A percentile compares a stretch with the other conserved stretches of the same genome.
Evolutionary conservation across 2,113 vertebrate species (phyloP).

Genomic region (Gymnocephalus cernua): DNA sequence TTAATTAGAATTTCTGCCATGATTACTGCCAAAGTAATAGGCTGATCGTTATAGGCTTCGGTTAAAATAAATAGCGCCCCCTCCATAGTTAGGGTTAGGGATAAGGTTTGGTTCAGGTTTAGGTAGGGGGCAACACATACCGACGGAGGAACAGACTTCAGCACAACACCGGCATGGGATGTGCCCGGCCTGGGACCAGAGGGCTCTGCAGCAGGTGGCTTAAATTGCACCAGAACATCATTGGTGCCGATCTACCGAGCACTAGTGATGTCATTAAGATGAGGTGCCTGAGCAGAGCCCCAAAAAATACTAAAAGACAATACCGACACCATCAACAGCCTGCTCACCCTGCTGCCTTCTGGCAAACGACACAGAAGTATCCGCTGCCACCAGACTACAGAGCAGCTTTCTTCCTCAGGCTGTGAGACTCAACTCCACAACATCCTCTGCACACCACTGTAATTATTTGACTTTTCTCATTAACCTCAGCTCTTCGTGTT

Average conservation of each 20-base stretch:
- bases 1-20: not conserved
- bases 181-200: not conserved
- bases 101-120: too few relatives aligned
- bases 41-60: not conserved
- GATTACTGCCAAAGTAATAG: not conserved
- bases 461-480: not conserved
- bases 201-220: not conserved
- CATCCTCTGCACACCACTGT: not conserved
- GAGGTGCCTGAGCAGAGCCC: not conserved
- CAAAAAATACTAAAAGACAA: not conserved
- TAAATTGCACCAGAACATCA: not conserved
- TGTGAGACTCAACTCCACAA: not conserved
- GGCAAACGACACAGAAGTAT: not conserved
- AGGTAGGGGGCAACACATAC: too few relatives aligned
- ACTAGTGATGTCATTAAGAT: not conserved
- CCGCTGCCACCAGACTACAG: not conserved
- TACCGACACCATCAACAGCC: not conserved
- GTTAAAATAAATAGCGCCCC: too few relatives aligned
- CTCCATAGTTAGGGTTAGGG: too few relatives aligned
- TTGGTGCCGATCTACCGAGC: not conserved
- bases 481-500: not conserved
- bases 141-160: too few relatives aligned
- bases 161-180: not conserved
- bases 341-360: not conserved
- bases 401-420: conserved; percentile 1